Evolutionary conservation across 2,888 invertebrate species (phyloP), one percentile per base, ranked within the genome.

Genomic region (Sussaba pulchella): DNA sequence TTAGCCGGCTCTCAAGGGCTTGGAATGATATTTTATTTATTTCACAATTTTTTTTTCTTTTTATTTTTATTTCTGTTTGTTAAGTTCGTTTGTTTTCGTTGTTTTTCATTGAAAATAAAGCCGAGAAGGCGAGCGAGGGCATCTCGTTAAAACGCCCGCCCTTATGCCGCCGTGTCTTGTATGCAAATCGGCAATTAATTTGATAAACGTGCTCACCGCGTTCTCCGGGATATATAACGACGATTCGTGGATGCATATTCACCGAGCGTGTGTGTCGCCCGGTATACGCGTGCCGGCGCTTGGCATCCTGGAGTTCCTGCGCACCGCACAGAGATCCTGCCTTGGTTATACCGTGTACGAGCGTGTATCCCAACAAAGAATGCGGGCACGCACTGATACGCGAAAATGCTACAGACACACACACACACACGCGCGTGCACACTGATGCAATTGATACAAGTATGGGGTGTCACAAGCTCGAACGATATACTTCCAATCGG

Each of bases 181-280:
- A 84, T 84, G 85, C 82, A 85, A 87, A 86, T 85, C 69, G 66
- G 57, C 85, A 85, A 87, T 87, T 86, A 86, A 86, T 84, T 83
- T 84, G 85, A 87, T 84, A 85, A 86, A 86, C 81, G 76, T 67
- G 75, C 66, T 63, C 67, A 36, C 67, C 19, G n/a, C 75, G 75
- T 80, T 71, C 75, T 72, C 59, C 50, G 61, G 71, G 66, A 26
- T 54, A 31, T 64, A 64, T 79, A 67, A 39, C 14, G 52, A 69
- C 72, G 69, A 67, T 78, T 73, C 59, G 67, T 63, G 47, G 66
- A 21, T 61, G 66, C 73, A 75, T 71, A 76, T 31, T 52, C 70
- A 78, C 69, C 45, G 57, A 67, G 14, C 57, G 17, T 54, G 52
- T 76, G 81, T 73, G 61, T 26, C 45, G 39, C 41, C 57, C 31